Percentiles rank a stretch among this genome's conserved stretches.
Evolutionary conservation across 2,888 invertebrate genomes (phyloP).

Genomic region (Apocheima hispidaria): DNA sequence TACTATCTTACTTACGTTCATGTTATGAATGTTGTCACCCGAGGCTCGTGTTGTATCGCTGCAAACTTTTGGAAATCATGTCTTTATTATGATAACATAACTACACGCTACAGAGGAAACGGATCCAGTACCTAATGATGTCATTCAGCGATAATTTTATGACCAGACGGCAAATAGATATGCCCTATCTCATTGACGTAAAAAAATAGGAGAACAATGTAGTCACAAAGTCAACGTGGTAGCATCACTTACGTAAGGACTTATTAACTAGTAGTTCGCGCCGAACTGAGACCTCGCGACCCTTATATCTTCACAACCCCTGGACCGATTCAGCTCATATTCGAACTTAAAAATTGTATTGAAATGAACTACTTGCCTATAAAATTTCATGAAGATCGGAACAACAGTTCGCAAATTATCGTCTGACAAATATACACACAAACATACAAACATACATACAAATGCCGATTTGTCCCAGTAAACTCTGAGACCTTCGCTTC

Average conservation of each 20-base stretch:
- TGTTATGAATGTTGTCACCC: conserved; percentile 43
- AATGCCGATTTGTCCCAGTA: too few species aligned
- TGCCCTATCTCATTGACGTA: conserved; percentile 37
- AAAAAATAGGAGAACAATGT: conserved; percentile 34
- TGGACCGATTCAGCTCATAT: too few species aligned
- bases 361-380: too few species aligned
- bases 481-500: too few species aligned
- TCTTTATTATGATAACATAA: conserved; percentile 56
- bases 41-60: conserved; percentile 41
- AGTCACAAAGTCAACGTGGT: conserved; percentile 19
- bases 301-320: too few species aligned
- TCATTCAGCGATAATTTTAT: conserved; percentile 58
- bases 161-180: conserved; percentile 58
- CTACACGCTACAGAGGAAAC: conserved; percentile 55
- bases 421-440: too few species aligned
- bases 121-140: conserved; percentile 36
- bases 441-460: too few species aligned
- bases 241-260: conserved; percentile 10
- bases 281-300: too few species aligned
- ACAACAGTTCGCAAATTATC: too few species aligned
- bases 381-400: too few species aligned
- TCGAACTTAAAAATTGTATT: too few species aligned
- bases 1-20: conserved; percentile 34
- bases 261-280: too few species aligned
- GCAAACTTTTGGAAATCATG: conserved; percentile 55